phyloP scores from a whole-genome alignment of 2,888 invertebrate species.

The Lutraria lutraria region DNA sequence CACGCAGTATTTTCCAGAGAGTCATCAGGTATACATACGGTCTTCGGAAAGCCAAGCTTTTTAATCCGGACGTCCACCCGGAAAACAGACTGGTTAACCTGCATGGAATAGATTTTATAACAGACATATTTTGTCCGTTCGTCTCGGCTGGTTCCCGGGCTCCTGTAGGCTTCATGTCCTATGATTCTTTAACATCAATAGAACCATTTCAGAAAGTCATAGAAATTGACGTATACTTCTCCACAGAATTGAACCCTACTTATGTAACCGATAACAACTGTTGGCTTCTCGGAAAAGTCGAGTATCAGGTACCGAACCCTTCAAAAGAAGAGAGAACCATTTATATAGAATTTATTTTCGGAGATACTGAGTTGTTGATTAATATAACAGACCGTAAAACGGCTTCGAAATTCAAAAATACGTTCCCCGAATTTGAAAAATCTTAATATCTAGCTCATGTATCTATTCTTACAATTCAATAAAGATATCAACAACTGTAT shows the following conservation, averaged over 20 bases:
- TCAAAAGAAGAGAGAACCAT: conserved; percentile 67
- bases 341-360: conserved; percentile 69
- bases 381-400: conserved; percentile 69
- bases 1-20: conserved; percentile 59
- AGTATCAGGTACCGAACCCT: conserved; percentile 67
- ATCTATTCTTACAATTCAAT: too few relatives aligned
- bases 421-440: conserved; percentile 67
- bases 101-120: conserved; percentile 67
- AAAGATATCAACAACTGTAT: too few relatives aligned
- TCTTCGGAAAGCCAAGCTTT: conserved; percentile 65
- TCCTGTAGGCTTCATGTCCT: conserved; percentile 69
- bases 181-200: conserved; percentile 66
- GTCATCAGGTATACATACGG: conserved; percentile 68
- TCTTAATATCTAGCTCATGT: conserved; percentile 3
- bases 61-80: conserved; percentile 64
- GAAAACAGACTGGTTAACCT: conserved; percentile 53
- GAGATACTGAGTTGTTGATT: conserved; percentile 66
- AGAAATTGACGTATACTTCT: conserved; percentile 67
- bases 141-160: conserved; percentile 67
- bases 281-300: conserved; percentile 64
- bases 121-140: conserved; percentile 66
- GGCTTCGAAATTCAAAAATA: conserved; percentile 67
- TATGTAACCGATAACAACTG: conserved; percentile 65
- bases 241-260: conserved; percentile 59
- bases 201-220: conserved; percentile 69